Percentiles rank a stretch among this genome's conserved stretches.
Evolutionary conservation across 2,888 invertebrate species (phyloP).

Genomic region (Pelosia muscerda): DNA sequence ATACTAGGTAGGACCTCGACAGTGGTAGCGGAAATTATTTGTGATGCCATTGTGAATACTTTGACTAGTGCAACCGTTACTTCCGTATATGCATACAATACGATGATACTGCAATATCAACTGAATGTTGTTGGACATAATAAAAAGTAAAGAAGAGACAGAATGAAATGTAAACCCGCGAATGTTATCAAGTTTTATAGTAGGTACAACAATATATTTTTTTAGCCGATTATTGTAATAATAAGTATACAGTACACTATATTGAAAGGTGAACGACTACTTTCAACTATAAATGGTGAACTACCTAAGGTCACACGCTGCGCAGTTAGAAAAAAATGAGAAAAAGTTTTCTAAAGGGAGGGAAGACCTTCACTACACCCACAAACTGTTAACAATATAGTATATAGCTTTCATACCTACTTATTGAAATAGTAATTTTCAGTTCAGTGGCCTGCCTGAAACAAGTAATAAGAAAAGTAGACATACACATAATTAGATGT

Average conservation of each 20-base stretch:
- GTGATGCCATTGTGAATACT: conserved; percentile 72
- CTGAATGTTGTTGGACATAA: conserved; percentile 36
- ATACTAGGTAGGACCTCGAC: conserved; percentile 66
- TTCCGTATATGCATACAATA: conserved; percentile 67
- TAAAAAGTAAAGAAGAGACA: conserved; percentile 24
- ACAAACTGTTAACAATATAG: not conserved
- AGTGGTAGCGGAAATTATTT: conserved; percentile 76
- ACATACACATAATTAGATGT: too few relatives aligned
- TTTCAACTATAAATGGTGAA: not conserved
- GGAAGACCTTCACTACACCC: not conserved
- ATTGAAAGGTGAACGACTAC: not conserved
- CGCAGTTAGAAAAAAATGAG: not conserved
- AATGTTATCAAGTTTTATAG: conserved; percentile 45
- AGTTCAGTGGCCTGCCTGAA: not conserved
- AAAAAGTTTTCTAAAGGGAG: not conserved
- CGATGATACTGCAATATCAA: conserved; percentile 41
- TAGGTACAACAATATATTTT: conserved; percentile 12
- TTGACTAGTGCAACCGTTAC: conserved; percentile 75
- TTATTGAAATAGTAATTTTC: not conserved
- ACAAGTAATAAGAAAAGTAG: not conserved
- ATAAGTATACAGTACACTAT: not conserved
- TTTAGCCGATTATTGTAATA: not conserved
- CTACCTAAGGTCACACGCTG: not conserved
- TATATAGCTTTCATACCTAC: too few relatives aligned
- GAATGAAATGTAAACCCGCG: conserved; percentile 42